phyloP scores from a whole-genome alignment of 2,113 vertebrate species.

The Peromyscus maniculatus region DNA sequence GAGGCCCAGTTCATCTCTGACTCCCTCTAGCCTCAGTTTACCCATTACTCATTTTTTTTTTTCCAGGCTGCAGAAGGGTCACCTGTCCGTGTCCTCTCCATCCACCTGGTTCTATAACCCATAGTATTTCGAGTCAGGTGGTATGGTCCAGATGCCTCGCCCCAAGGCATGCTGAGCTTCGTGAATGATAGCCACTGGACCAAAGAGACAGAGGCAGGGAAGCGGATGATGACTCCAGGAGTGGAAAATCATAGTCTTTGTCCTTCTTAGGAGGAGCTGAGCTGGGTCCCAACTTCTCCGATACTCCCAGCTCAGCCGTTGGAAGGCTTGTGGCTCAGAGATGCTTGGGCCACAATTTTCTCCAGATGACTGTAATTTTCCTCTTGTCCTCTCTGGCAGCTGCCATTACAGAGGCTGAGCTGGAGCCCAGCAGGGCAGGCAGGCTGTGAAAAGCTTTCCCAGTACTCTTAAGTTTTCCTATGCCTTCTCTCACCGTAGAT shows the following conservation, averaged over 20 bases:
- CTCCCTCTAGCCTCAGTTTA: neutral
- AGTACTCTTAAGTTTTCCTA: neutral
- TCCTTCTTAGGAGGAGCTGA: neutral
- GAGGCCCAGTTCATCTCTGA: neutral
- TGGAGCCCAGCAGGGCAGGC: neutral
- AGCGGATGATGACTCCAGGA: rapidly evolving
- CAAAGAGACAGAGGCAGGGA: neutral
- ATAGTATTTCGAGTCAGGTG: neutral
- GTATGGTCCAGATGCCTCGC: neutral
- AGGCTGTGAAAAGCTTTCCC: neutral
- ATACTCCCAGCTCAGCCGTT: neutral
- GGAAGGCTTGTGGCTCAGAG: neutral
- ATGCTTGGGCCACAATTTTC: neutral
- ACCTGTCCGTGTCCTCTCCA: neutral
- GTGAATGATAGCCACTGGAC: neutral
- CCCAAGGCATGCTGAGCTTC: neutral
- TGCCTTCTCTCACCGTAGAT: neutral
- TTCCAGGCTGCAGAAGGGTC: no score
- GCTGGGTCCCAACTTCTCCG: neutral
- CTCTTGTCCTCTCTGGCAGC: neutral
- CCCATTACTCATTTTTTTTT: neutral
- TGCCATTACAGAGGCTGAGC: neutral
- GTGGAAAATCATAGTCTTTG: neutral
- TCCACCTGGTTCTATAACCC: neutral
- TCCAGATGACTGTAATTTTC: neutral